A percentile compares a stretch with the other conserved stretches of the same genome.
Conservation (phyloP, 2,797 vertebrate species). For the Glossophaga mutica region DNA sequence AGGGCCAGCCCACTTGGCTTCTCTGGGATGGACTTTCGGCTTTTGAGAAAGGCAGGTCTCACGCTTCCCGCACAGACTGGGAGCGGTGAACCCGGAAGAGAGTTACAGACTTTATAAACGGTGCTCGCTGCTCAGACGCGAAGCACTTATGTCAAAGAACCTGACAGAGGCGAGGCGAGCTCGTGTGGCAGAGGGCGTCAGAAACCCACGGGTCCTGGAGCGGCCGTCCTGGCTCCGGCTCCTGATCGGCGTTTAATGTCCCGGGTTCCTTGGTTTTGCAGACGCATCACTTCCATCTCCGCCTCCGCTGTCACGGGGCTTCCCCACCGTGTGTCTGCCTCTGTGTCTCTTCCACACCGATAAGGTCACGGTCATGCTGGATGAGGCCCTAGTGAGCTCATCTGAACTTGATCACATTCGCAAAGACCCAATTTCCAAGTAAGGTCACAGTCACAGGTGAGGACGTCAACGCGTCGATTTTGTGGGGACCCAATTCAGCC, state of each 20-base stretch:
- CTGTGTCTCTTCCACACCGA: not conserved
- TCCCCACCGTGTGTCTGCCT: not conserved
- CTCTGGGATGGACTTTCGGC: not conserved
- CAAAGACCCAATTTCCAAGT: not conserved
- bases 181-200: fast-evolving
- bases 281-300: not conserved
- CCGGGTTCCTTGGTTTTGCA: not conserved
- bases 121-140: not conserved
- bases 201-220: not conserved
- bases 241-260: fast-evolving
- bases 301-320: fast-evolving
- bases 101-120: not conserved
- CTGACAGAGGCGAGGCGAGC: not conserved
- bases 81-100: not conserved
- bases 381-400: not conserved
- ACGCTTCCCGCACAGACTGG: not conserved
- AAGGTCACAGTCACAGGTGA: not conserved
- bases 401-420: not conserved
- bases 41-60: not conserved
- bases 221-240: not conserved
- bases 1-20: not conserved
- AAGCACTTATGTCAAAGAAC: not conserved
- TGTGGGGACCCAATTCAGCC: not conserved
- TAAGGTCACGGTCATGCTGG: not conserved
- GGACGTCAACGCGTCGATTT: too few relatives aligned